A percentile compares a stretch with the other conserved stretches of the same genome.
These are phyloP conservation scores for Coptodon bakossiorum DNA, from an alignment of 2,113 vertebrate species.

Conservation along the genomic window DNA sequence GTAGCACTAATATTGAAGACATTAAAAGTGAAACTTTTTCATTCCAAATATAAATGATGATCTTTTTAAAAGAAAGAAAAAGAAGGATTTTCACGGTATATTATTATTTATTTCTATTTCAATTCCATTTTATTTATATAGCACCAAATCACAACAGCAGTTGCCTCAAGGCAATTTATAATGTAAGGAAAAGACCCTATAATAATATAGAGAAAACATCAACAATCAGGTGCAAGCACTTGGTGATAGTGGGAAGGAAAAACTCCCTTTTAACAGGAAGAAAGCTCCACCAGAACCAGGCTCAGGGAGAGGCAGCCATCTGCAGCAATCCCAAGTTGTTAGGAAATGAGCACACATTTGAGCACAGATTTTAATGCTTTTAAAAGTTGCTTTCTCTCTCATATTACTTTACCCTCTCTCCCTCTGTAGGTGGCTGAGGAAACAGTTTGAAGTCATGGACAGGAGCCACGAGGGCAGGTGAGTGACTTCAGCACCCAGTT, in stretches of 20 bases:
- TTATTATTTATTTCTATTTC: background rate
- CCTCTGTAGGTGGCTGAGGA: conserved; percentile 77
- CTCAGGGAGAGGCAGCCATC: background rate
- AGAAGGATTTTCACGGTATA: background rate
- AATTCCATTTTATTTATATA: background rate
- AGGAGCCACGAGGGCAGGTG: conserved; percentile 80
- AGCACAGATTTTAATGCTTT: background rate
- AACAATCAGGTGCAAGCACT: background rate
- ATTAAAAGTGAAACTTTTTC: background rate
- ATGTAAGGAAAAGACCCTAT: background rate
- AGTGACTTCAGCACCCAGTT: conserved; percentile 20
- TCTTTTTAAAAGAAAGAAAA: background rate
- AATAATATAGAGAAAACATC: background rate
- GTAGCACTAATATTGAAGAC: background rate
- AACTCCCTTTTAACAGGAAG: background rate
- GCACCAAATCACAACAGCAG: background rate
- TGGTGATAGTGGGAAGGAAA: background rate
- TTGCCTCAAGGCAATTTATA: background rate
- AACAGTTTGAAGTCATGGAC: conserved; percentile 83
- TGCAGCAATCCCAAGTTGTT: background rate
- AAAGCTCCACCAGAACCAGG: background rate
- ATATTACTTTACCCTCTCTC: background rate
- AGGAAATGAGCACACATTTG: background rate
- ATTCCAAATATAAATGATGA: background rate
- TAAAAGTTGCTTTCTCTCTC: background rate